Evolutionary conservation across 2,888 invertebrate genomes (phyloP), one percentile per base, ranked within the genome.

Genomic region (Eupithecia dodoneata): DNA sequence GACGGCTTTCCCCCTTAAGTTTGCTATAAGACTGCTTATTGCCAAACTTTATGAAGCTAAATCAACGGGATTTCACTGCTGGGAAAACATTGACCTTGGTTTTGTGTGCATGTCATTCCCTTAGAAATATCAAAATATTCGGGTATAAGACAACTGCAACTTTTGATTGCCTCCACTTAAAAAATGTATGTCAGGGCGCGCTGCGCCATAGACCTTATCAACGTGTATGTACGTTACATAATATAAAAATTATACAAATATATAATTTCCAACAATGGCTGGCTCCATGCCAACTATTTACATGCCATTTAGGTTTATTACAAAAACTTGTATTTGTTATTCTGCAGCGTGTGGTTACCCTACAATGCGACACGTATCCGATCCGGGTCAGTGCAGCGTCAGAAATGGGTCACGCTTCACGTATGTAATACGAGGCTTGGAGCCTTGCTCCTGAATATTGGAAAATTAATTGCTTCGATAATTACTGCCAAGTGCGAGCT

Each of bases 371-470:
- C 81, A 71, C 75, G 83, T 82, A 87, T 88, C 82, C 88, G 88
- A 90, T 90, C 84, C 87, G 85, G 91, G 90, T 92, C 91, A 91
- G 82, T 88, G 87, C 88, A 88, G 88, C 87, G 83, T 86, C 74
- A 73, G 86, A 92, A 87, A 90, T 91, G 82, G 92, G 92, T 91
- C 91, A 90, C 77, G 63, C 76, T n/a, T n/a, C n/a, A n/a, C n/a
- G n/a, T n/a, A 72, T 72, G 75, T 73, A 76, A 63, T 75, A 41
- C 69, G 75, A 73, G 71, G 59, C 41, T 65, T 59, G 74, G n/a
- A 42, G 72, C 72, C 74, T 78, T 72, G 65, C 44, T 59, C 72
- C 15, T 73, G 66, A 42, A 45, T 73, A 67, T 73, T 49, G 66
- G 42, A 10, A 49, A 66, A 66, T 63, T 69, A 45, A 74, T 55